phyloP scores from a whole-genome alignment of 2,888 invertebrate genomes.

The Holacanthella duospinosa region DNA sequence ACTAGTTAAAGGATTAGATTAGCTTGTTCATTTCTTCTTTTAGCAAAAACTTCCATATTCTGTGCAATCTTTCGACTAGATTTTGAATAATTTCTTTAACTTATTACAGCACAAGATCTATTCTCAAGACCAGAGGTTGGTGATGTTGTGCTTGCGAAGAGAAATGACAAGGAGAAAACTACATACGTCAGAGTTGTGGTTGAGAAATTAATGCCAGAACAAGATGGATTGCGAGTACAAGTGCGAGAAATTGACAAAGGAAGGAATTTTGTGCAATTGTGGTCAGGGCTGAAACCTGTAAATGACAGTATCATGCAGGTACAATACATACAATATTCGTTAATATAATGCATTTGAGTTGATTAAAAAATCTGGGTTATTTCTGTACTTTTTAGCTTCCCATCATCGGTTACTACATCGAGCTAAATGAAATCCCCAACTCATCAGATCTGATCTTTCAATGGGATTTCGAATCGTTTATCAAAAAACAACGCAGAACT shows the following conservation, averaged over 20 bases:
- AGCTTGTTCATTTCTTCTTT: too few species aligned
- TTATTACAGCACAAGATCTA: too few species aligned
- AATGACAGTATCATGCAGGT: not conserved
- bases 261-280: not conserved
- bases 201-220: not conserved
- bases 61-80: too few species aligned
- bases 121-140: not conserved
- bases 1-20: too few species aligned
- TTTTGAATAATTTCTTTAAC: too few species aligned
- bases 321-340: not conserved
- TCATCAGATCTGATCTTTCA: not conserved
- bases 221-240: not conserved
- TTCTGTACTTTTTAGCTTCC: not conserved
- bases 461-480: not conserved
- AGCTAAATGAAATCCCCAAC: not conserved
- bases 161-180: not conserved
- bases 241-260: not conserved
- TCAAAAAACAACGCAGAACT: not conserved
- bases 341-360: too few species aligned
- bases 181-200: not conserved
- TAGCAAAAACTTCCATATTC: too few species aligned
- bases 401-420: not conserved
- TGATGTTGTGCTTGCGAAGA: not conserved
- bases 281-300: not conserved
- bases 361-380: not conserved